Conservation (phyloP, 2,888 invertebrate species). For the Imbricaverruca yamaguchii region DNA sequence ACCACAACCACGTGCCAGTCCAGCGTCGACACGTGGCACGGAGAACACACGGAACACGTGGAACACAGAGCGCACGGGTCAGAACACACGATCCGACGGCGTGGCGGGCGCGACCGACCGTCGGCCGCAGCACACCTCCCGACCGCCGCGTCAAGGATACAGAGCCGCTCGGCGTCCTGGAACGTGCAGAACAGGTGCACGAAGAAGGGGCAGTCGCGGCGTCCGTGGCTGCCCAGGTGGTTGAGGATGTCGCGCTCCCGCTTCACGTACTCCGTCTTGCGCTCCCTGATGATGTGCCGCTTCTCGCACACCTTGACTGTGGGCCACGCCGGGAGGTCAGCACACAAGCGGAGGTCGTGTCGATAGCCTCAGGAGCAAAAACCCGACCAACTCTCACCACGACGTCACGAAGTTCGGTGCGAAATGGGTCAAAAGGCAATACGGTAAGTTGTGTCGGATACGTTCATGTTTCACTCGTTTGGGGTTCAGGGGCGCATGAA, state of each 20-base stretch:
- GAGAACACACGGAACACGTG: background rate
- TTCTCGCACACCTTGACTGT: conserved; percentile 81
- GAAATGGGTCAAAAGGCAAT: too few relatives aligned
- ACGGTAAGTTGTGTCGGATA: too few relatives aligned
- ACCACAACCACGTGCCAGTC: too few relatives aligned
- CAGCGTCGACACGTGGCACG: too few relatives aligned
- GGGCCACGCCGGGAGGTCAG: background rate
- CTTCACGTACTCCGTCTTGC: conserved; percentile 85
- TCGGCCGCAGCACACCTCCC: background rate
- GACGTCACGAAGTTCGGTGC: too few relatives aligned
- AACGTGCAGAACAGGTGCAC: conserved; percentile 93
- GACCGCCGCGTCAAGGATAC: conserved; percentile 44
- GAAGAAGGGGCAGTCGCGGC: conserved; percentile 68
- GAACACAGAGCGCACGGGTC: background rate
- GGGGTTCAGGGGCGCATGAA: too few relatives aligned
- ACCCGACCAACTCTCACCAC: too few relatives aligned
- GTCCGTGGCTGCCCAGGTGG: conserved; percentile 57
- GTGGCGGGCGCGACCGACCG: too few relatives aligned
- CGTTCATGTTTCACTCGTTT: too few relatives aligned
- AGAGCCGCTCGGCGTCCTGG: conserved; percentile 84
- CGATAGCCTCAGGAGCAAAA: too few relatives aligned
- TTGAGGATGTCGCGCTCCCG: conserved; percentile 91
- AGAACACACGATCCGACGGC: too few relatives aligned
- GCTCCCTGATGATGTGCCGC: conserved; percentile 81
- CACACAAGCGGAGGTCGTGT: too few relatives aligned